Evolutionary conservation across 2,888 invertebrate genomes (phyloP).

Genomic region (Thera britannica): DNA sequence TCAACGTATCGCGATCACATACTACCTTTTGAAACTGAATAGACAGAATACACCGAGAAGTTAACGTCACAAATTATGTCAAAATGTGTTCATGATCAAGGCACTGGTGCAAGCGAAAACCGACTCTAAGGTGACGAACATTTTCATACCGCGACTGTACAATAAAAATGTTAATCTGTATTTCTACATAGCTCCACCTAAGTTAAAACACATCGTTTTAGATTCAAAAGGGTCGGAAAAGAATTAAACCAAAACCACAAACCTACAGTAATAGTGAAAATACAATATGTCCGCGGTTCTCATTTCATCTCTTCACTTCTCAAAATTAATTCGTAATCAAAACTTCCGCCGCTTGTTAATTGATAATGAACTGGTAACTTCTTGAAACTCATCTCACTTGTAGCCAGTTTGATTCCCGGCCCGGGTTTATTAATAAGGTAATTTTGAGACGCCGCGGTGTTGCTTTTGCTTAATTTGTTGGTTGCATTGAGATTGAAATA

Average conservation of each 20-base stretch:
- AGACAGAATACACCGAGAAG: no score
- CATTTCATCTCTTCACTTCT: constrained; percentile 16
- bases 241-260: not conserved
- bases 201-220: no score
- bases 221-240: not conserved
- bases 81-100: no score
- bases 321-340: constrained; percentile 47
- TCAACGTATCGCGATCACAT: no score
- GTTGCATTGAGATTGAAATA: constrained; percentile 5
- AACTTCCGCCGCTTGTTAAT: constrained; percentile 55
- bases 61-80: no score
- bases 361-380: constrained; percentile 57
- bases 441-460: constrained; percentile 52
- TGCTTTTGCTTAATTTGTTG: constrained; percentile 50
- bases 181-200: no score
- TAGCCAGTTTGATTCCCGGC: constrained; percentile 60
- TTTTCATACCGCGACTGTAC: no score
- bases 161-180: no score
- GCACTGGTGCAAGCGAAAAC: no score
- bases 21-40: no score
- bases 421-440: constrained; percentile 66
- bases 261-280: not conserved
- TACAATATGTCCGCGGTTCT: not conserved
- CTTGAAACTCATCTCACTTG: constrained; percentile 53
- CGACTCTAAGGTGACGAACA: no score